Evolutionary conservation across 2,888 invertebrate genomes (phyloP).

Genomic region (Cheilosia variabilis): DNA sequence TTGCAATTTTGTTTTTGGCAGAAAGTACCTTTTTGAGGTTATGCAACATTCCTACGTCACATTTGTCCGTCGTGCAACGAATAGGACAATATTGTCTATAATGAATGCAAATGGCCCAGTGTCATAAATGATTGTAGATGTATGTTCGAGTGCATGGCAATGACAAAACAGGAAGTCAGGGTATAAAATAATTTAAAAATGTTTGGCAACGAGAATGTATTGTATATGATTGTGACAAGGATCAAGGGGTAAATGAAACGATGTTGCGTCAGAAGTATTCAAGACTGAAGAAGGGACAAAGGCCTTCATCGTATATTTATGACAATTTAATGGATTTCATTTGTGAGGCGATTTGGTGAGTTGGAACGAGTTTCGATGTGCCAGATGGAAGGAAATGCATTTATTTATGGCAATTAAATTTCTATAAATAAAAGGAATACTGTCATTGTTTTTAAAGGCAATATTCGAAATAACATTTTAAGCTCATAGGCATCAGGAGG

Average conservation of each 20-base stretch:
- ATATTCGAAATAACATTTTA: no score
- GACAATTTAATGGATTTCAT: constrained; percentile 34
- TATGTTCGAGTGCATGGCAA: constrained; percentile 40
- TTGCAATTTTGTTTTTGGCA: constrained; percentile 61
- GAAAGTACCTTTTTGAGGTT: constrained; percentile 46
- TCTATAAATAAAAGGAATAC: constrained; percentile 7
- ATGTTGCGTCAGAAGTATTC: constrained; percentile 46
- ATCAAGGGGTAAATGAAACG: neutral
- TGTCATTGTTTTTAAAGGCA: neutral
- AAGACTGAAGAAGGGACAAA: constrained; percentile 25
- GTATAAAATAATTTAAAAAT: constrained; percentile 21
- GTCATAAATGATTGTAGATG: constrained; percentile 54
- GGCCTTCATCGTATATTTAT: constrained; percentile 24
- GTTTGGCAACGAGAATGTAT: constrained; percentile 36
- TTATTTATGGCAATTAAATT: neutral
- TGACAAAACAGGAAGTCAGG: constrained; percentile 56
- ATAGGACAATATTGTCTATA: constrained; percentile 26
- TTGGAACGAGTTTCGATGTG: constrained; percentile 17
- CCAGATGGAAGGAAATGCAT: constrained; percentile 14
- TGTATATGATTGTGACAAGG: neutral
- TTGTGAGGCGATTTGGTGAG: neutral
- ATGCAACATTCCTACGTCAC: constrained; percentile 62
- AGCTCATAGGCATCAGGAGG: no score
- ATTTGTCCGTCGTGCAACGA: constrained; percentile 20
- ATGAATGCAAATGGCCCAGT: constrained; percentile 62